Conservation (phyloP, 2,797 vertebrate species). For the Xiphophorus birchmanni region DNA sequence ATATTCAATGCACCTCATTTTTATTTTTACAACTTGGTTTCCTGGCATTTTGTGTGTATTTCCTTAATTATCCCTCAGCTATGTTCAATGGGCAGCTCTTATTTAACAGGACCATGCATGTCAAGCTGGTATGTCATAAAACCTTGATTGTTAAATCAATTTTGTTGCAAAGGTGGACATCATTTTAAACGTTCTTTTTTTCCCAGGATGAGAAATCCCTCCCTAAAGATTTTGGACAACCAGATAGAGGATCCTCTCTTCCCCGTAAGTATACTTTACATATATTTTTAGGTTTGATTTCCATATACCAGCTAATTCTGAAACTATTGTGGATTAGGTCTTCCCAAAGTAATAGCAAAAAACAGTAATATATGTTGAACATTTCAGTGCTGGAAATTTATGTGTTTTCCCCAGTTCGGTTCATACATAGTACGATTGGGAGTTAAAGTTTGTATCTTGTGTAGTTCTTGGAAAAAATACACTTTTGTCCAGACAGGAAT, state of each 20-base stretch:
- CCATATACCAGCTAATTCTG: background rate
- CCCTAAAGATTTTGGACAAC: slow-evolving; percentile 95
- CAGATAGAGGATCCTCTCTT: slow-evolving; percentile 90
- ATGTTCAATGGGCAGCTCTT: slow-evolving; percentile 98
- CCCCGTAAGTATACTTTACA: slow-evolving; percentile 86
- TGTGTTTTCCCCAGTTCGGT: background rate
- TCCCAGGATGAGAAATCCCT: slow-evolving; percentile 93
- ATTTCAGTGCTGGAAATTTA: background rate
- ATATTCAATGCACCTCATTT: background rate
- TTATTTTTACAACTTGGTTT: background rate
- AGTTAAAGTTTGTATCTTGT: background rate
- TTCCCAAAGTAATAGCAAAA: background rate
- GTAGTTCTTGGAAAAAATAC: background rate
- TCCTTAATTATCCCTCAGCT: slow-evolving; percentile 85
- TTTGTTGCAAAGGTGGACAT: accelerated
- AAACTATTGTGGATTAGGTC: background rate
- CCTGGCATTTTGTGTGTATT: background rate
- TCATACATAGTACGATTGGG: background rate
- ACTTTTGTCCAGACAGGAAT: background rate
- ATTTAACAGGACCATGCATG: slow-evolving; percentile 97
- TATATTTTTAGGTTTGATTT: background rate
- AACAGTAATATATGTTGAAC: background rate
- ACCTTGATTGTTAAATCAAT: accelerated
- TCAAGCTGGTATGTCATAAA: slow-evolving; percentile 90
- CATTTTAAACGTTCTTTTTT: background rate